phyloP scores from a whole-genome alignment of 2,888 invertebrate genomes.

The Drosophila prolongata region DNA sequence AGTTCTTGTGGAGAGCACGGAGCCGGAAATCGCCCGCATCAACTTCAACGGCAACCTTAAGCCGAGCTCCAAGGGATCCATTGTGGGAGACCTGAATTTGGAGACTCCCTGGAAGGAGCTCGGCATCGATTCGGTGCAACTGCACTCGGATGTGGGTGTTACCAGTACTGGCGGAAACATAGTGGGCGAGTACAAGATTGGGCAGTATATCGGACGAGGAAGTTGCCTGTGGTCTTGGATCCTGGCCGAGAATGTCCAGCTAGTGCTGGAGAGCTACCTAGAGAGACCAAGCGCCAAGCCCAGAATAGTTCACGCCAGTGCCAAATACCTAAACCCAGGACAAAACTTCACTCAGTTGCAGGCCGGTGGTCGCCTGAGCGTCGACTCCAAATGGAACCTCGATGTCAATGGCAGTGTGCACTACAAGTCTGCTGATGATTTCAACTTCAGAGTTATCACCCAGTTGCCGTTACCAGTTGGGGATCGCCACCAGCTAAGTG shows the following conservation, averaged over 20 bases:
- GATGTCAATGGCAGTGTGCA: conserved; percentile 85
- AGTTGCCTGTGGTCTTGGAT: conserved; percentile 86
- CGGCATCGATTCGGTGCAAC: conserved; percentile 81
- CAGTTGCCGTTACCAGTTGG: conserved; percentile 86
- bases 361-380: conserved; percentile 86
- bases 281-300: conserved; percentile 82
- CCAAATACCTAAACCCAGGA: conserved; percentile 86
- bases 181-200: conserved; percentile 83
- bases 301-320: conserved; percentile 84
- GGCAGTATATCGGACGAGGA: conserved; percentile 84
- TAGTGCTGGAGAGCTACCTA: conserved; percentile 85
- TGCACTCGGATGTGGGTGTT: conserved; percentile 74
- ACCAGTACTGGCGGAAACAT: conserved; percentile 77
- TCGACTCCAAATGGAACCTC: conserved; percentile 87
- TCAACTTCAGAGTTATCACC: conserved; percentile 85
- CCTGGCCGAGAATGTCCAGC: conserved; percentile 85
- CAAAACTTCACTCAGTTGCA: conserved; percentile 85
- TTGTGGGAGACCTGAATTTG: conserved; percentile 75
- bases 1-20: conserved; percentile 80
- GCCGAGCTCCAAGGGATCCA: conserved; percentile 53
- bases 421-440: conserved; percentile 76
- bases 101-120: conserved; percentile 83
- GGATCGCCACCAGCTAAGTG: conserved; percentile 86
- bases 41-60: conserved; percentile 78
- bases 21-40: conserved; percentile 80